Base-by-base conservation (phyloP, 2,113 vertebrate genomes). In the Hipposideros armiger region DNA sequence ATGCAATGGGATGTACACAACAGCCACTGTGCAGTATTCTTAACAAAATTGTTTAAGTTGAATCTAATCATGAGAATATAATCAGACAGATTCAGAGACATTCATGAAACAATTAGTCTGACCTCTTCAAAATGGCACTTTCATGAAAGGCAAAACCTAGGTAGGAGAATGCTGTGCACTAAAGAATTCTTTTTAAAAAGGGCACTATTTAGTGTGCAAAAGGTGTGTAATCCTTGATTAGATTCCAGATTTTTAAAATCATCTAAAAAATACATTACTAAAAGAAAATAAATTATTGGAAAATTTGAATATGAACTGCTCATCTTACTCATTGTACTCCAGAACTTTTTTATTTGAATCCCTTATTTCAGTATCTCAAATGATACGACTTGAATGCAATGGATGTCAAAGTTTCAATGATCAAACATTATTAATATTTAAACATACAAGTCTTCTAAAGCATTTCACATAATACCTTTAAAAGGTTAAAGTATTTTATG, bases 51-150 rank as follows among this genome's bases (percentile, higher is more conserved):
- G 26, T 81, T 70, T 22, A 64, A 56, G 42, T 32, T 89, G 36
- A 66, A 20, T 87, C 64, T 47, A 60, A 22, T 83, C 64, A 36
- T 40, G 30, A 94, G 40, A 19, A 70, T 2, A 69, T 64, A 76
- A 77, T 73, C 66, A 94, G 42, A 84, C 42, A 87, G 42, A 80
- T n/a, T 83, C 47, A 88, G 66, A 91, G 32, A 81, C 6, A 52
- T 56, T 91, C 36, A 22, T 16, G 73, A 84, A 80, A 91, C 56
- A 95, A 56, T 40, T 28, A 84, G 15, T 22, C 54, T 83, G 32
- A 69, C 83, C 45, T 74, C n/a, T 50, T 58, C 32, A 73, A 90
- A 90, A 36, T 66, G 69, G 9, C 17, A 77, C 52, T 45, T 86
- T 64, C 47, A 81, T 89, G 54, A 92, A 82, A 90, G 19, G 40